Base-by-base conservation (phyloP, 2,888 invertebrate species). In the Ypsolopha sequella region DNA sequence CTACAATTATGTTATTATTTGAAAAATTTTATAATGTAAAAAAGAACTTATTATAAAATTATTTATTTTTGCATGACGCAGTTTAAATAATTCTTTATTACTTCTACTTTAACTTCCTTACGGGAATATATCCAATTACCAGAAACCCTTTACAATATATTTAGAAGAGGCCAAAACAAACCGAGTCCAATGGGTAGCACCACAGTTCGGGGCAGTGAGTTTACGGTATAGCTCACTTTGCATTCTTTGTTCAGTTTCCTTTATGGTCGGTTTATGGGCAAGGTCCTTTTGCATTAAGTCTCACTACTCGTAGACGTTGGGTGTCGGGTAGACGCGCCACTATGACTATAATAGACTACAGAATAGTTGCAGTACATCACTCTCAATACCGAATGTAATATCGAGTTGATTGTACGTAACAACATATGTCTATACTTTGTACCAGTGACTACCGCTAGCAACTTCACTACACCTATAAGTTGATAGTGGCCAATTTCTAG, bases 181-280 rank as follows among this genome's bases (percentile, higher is more conserved):
- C 11, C 4, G 43, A 8, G 36, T 11, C 11, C 13, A 34, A 10
- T 6, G 11, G 35, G 14, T 7, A 46, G 35, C 10, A 10, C 35
- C 1, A 1, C 11, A 43, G 43, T 43, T 45, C 34, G 34, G 4
- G n/a, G 46, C 41, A 36, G 67, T 64, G 61, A 68, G 67, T 69
- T 80, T 79, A 80, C 75, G 75, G 77, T 73, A 74, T 67, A 68
- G 77, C 82, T 81, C 81, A 84, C 85, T 84, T 86, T 85, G 84
- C 85, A 85, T 85, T 86, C 86, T 85, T 85, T 76, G 80, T 74
- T 68, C 74, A 66, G 70, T 64, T 67, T 66, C 76, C 77, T 82
- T 85, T 84, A 86, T 75, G 74, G 79, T 64, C 80, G 69, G 63
- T 84, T 86, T 86, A 85, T 84, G 69, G 80, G 74, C 80, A 66